Conservation (phyloP, 2,113 vertebrate genomes). For the Cranoglanis bouderius region DNA sequence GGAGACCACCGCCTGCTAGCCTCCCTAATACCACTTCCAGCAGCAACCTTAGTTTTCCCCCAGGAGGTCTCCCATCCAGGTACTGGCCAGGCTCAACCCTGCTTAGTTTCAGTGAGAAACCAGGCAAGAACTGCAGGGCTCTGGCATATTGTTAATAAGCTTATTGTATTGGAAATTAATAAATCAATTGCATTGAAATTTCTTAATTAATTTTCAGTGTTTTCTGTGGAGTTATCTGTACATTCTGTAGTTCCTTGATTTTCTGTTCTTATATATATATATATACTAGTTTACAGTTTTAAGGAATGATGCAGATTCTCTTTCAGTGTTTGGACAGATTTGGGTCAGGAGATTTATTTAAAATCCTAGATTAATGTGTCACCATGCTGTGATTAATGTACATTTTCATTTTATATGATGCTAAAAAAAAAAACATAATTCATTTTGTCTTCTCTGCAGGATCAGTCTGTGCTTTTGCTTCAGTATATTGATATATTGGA, state of each 20-base stretch:
- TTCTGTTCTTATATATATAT: no score
- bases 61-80: no score
- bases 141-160: no score
- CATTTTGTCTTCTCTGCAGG: background rate
- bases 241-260: background rate
- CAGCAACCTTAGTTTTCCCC: no score
- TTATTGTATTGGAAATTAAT: no score
- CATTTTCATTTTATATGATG: background rate
- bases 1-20: no score
- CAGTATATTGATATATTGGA: constrained; percentile 11
- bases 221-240: background rate
- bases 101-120: no score
- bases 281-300: background rate
- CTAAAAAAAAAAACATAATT: background rate
- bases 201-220: background rate
- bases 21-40: no score
- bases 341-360: background rate
- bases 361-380: background rate
- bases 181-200: no score
- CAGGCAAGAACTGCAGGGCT: no score
- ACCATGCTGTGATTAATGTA: background rate
- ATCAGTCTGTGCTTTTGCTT: background rate
- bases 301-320: background rate
- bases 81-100: no score
- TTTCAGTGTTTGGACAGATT: background rate